These are phyloP conservation scores for Zapus hudsonius DNA, from an alignment of 2,113 vertebrate species.

Conservation along the genomic window DNA sequence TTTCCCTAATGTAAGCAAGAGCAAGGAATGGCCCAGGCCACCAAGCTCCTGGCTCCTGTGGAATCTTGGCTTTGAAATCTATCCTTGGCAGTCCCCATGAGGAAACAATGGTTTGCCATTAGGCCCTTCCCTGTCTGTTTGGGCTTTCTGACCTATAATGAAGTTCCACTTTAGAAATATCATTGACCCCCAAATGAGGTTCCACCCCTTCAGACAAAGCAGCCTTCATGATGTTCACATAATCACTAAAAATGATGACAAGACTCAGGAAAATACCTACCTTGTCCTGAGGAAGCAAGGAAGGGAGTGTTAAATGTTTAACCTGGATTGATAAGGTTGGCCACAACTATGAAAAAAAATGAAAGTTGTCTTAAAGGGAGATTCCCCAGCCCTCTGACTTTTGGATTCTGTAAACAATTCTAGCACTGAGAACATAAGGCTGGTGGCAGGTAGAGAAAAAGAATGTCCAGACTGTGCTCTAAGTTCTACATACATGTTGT, in stretches of 20 bases:
- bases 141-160: slow-evolving; percentile 81
- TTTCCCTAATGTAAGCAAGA: neutral
- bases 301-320: slow-evolving; percentile 67
- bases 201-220: slow-evolving; percentile 83
- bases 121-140: slow-evolving; percentile 67
- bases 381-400: slow-evolving; percentile 78
- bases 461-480: slow-evolving; percentile 85
- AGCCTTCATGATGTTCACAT: slow-evolving; percentile 86
- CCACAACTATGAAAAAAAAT: slow-evolving; percentile 74
- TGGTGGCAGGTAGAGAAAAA: slow-evolving; percentile 82
- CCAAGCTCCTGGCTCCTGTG: neutral
- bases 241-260: slow-evolving; percentile 67
- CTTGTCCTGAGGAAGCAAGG: slow-evolving; percentile 29
- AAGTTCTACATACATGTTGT: slow-evolving; percentile 83
- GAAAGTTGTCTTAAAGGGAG: slow-evolving; percentile 80
- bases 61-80: slow-evolving; percentile 4
- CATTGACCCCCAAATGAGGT: slow-evolving; percentile 82
- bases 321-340: slow-evolving; percentile 75
- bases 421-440: slow-evolving; percentile 78
- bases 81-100: slow-evolving; percentile 62
- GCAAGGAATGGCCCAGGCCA: neutral
- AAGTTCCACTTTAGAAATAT: slow-evolving; percentile 81
- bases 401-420: slow-evolving; percentile 85
- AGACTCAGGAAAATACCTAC: slow-evolving; percentile 53
- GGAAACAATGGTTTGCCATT: slow-evolving; percentile 48